Conservation (phyloP, 2,797 vertebrate species). For the Chelon auratus region DNA sequence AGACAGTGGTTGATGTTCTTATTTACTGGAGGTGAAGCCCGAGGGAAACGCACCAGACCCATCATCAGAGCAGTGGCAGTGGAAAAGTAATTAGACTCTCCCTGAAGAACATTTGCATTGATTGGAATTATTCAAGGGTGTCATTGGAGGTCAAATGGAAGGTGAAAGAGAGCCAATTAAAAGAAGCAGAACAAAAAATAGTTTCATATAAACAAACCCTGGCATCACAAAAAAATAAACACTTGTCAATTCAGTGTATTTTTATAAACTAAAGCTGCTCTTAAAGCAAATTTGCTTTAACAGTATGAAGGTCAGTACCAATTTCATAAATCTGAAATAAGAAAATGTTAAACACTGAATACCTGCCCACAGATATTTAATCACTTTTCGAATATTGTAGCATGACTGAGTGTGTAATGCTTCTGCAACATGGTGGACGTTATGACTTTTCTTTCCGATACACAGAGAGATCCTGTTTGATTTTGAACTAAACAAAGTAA, state of each 20-base stretch:
- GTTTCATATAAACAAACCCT: conserved; percentile 21
- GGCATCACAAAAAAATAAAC: conserved; percentile 4
- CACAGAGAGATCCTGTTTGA: neutral
- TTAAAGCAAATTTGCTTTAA: too few relatives aligned
- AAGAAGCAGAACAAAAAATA: neutral
- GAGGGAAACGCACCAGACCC: conserved; percentile 45
- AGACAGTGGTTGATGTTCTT: conserved; percentile 59
- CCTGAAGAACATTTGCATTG: conserved; percentile 59
- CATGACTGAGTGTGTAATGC: neutral
- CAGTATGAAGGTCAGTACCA: too few relatives aligned
- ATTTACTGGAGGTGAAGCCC: conserved; percentile 62
- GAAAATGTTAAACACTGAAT: too few relatives aligned
- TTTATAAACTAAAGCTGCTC: too few relatives aligned
- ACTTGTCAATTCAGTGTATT: too few relatives aligned
- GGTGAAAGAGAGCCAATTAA: conserved; percentile 33
- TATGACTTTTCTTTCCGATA: neutral
- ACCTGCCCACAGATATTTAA: too few relatives aligned
- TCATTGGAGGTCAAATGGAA: conserved; percentile 61
- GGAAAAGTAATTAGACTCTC: conserved; percentile 69
- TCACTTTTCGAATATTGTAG: neutral
- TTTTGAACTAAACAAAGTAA: conserved; percentile 1
- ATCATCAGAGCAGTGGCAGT: conserved; percentile 56
- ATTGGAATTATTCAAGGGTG: conserved; percentile 72
- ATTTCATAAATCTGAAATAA: too few relatives aligned
- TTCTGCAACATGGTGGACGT: neutral